Percentiles rank a stretch among this genome's conserved stretches.
phyloP scores from a whole-genome alignment of 2,113 vertebrate genomes.

The Otocyon megalotis region DNA sequence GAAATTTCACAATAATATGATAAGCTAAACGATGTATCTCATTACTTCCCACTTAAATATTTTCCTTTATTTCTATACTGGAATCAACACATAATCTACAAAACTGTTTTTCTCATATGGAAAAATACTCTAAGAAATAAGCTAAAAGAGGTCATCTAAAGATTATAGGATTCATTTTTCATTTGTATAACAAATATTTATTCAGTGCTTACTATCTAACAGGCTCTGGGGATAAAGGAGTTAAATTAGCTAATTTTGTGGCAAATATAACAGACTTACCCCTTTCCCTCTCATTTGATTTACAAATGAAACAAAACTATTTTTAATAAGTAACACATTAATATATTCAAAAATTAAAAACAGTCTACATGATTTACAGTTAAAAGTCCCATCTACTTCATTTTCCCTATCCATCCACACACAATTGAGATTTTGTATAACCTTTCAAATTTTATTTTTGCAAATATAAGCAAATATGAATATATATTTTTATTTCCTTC shows the following conservation, averaged over 20 bases:
- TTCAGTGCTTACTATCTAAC: not conserved
- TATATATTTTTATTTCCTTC: not conserved
- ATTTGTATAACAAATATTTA: not conserved
- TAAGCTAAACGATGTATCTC: not conserved
- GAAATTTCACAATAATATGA: conserved; percentile 33
- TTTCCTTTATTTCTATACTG: conserved; percentile 5
- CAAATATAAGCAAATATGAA: conserved; percentile 24
- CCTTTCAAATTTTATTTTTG: not conserved
- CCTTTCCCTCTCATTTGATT: not conserved
- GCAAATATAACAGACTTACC: not conserved
- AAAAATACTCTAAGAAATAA: conserved; percentile 5
- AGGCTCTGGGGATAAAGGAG: not conserved
- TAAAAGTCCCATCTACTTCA: not conserved
- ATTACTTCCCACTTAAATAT: conserved; percentile 22
- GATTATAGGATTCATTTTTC: not conserved
- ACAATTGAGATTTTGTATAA: not conserved
- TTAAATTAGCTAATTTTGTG: not conserved
- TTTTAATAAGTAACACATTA: not conserved
- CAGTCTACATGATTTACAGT: not conserved
- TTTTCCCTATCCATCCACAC: not conserved
- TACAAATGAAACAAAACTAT: not conserved
- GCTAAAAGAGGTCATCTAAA: not conserved
- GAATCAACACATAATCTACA: not conserved
- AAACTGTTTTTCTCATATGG: not conserved
- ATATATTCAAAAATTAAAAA: conserved; percentile 6